These are phyloP conservation scores for Megalops cyprinoides DNA, from an alignment of 2,797 vertebrate genomes.

Conservation along the genomic window DNA sequence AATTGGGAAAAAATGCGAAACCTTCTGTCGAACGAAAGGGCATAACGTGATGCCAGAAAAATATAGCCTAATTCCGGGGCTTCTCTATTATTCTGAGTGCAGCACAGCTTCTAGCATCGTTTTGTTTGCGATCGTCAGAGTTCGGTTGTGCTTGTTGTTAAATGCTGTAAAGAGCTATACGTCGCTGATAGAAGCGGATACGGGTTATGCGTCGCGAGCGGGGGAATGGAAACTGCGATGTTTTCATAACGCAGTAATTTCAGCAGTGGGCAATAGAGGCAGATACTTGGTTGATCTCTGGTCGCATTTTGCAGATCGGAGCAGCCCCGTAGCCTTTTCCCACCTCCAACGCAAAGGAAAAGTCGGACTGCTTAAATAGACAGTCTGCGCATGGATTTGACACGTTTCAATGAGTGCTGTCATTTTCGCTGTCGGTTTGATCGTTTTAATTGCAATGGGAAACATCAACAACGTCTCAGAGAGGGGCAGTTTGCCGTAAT, in stretches of 20 bases:
- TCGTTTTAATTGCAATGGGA: neutral
- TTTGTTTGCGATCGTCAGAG: neutral
- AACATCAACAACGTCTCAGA: neutral
- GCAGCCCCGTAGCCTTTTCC: neutral
- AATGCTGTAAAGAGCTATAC: constrained; percentile 29
- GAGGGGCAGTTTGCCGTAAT: neutral
- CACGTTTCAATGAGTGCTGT: neutral
- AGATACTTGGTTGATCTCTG: constrained; percentile 31
- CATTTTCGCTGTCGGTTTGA: neutral
- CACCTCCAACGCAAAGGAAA: neutral
- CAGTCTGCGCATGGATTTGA: too few relatives aligned
- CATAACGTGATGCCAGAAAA: neutral
- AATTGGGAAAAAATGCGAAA: too few relatives aligned
- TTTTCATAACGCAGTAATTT: constrained; percentile 74
- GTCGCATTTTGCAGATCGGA: neutral
- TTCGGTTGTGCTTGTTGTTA: neutral
- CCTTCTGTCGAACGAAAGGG: neutral
- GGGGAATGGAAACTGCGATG: constrained; percentile 66
- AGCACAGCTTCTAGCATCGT: too few relatives aligned
- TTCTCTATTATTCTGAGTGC: neutral
- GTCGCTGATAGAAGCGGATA: constrained; percentile 68
- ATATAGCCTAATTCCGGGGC: neutral
- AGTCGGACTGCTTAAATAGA: neutral
- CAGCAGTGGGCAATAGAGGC: constrained; percentile 62
- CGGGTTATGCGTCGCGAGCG: constrained; percentile 64